Base-by-base conservation (phyloP, 2,888 invertebrate genomes). In the Bedellia somnulentella region DNA sequence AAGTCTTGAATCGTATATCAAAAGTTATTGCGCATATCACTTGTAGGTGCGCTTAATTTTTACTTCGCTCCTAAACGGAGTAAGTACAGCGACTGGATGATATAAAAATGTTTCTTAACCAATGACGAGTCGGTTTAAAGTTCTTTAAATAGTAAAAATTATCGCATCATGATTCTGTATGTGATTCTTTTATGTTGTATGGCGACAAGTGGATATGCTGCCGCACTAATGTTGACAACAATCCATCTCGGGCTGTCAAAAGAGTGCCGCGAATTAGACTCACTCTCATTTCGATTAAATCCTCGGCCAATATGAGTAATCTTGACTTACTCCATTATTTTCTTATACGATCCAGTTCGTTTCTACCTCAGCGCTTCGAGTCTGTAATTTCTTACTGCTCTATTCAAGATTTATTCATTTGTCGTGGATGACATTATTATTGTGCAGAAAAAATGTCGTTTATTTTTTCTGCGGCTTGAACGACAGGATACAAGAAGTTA, bases 171-270 rank as follows among this genome's bases (percentile, higher is more conserved):
- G 49, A n/a, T n/a, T n/a, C n/a, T n/a, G n/a, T n/a, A n/a, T n/a
- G 55, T n/a, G n/a, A n/a, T n/a, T n/a, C n/a, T n/a, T n/a, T n/a
- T n/a, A n/a, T 14, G 29, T 15, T 21, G 14, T 29, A 14, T 13
- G 53, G 57, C 58, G 59, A 53, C 66, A 61, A 66, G 64, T 63
- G 64, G 61, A 63, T 63, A 59, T 61, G 64, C 60, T 60, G 61
- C 59, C 64, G 67, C 67, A 63, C 60, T 68, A 68, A 64, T 70
- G 68, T 68, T 70, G 68, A 67, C 68, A 62, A 70, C 59, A 62
- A 71, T 71, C 64, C 60, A 70, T 71, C 71, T 70, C 61, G 52
- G 46, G 48, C 57, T 67, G 70, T 68, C 70, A 62, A 50, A 45
- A 60, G 64, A n/a, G 61, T 66, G 66, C 61, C 66, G 66, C 57